phyloP scores from a whole-genome alignment of 2,888 invertebrate species.

The Dyspetes luteomarginatus region DNA sequence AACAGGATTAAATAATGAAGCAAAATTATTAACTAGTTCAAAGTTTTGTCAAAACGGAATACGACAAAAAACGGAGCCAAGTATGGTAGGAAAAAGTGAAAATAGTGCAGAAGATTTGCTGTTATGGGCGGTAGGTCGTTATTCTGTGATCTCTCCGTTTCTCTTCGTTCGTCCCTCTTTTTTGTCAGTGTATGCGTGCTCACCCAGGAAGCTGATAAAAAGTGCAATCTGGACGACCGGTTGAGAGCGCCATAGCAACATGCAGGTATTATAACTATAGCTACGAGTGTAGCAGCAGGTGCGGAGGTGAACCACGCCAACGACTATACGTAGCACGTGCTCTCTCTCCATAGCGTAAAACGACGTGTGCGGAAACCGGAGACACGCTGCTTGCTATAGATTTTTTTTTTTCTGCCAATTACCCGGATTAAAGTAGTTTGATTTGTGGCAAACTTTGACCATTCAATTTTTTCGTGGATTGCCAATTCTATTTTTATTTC shows the following conservation, averaged over 20 bases:
- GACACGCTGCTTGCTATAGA: conserved; percentile 18
- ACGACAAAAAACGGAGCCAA: conserved; percentile 57
- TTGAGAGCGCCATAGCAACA: conserved; percentile 53
- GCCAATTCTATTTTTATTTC: too few relatives aligned
- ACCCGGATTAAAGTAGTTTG: too few relatives aligned
- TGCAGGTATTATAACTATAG: conserved; percentile 56
- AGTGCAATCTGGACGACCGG: conserved; percentile 63
- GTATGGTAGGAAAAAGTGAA: conserved; percentile 20
- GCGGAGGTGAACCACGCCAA: conserved; percentile 48
- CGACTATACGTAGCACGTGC: conserved; percentile 61
- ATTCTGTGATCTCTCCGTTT: conserved; percentile 49
- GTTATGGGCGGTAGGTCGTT: conserved; percentile 49
- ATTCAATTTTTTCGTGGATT: too few relatives aligned
- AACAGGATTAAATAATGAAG: too few relatives aligned
- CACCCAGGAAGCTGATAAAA: conserved; percentile 63
- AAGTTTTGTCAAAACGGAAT: too few relatives aligned
- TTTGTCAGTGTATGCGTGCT: conserved; percentile 30
- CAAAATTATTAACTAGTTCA: too few relatives aligned
- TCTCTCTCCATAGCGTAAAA: conserved; percentile 24
- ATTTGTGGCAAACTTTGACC: too few relatives aligned
- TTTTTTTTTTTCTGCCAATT: neutral
- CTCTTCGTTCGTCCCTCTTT: conserved; percentile 27
- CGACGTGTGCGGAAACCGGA: conserved; percentile 50
- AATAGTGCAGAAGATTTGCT: conserved; percentile 29
- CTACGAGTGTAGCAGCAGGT: conserved; percentile 57